phyloP scores from a whole-genome alignment of 2,888 invertebrate genomes.

The Tipula lateralis region DNA sequence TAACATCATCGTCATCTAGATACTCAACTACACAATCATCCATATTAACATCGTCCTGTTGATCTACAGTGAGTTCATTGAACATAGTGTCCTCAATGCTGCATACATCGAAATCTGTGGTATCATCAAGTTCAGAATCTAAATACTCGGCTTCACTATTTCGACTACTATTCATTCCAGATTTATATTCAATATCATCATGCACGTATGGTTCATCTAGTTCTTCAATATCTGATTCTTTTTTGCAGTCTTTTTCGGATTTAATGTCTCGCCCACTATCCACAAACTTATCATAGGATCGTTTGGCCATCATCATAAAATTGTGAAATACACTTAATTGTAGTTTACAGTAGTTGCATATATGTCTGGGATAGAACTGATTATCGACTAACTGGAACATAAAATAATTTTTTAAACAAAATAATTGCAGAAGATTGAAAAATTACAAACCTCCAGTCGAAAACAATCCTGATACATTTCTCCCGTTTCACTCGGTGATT shows the following conservation, averaged over 20 bases:
- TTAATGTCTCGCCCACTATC: background rate
- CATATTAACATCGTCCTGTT: background rate
- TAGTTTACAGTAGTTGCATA: constrained; percentile 41
- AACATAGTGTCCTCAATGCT: background rate
- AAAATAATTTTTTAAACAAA: background rate
- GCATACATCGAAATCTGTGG: background rate
- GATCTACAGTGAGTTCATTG: background rate
- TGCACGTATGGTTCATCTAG: background rate
- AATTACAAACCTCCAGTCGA: background rate
- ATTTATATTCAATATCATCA: background rate
- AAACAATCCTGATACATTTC: background rate
- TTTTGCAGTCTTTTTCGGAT: background rate
- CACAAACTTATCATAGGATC: constrained; percentile 33
- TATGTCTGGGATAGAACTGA: constrained; percentile 36
- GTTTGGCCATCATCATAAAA: constrained; percentile 38
- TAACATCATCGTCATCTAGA: background rate
- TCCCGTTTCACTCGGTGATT: background rate
- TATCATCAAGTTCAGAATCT: background rate
- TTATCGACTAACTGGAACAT: constrained; percentile 32
- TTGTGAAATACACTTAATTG: constrained; percentile 41
- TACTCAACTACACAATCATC: background rate
- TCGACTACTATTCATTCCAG: background rate
- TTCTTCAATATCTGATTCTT: background rate
- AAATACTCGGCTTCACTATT: background rate
- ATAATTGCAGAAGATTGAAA: background rate